Conservation (phyloP, 2,797 vertebrate genomes). For the Acipenser oxyrinchus region DNA sequence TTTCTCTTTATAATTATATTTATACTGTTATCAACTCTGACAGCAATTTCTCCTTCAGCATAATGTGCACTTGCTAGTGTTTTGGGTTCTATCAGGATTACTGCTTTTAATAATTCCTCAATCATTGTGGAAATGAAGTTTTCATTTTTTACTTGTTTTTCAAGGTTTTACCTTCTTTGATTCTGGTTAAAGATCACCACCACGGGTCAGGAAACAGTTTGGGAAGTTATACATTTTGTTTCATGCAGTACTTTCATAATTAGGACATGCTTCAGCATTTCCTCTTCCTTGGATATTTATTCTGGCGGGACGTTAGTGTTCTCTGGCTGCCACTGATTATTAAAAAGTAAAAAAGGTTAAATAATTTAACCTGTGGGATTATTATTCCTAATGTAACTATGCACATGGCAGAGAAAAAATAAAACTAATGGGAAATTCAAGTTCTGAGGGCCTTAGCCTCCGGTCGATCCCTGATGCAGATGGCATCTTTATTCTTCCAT, state of each 20-base stretch:
- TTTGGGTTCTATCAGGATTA: too few relatives aligned
- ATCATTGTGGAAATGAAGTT: too few relatives aligned
- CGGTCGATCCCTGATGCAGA: slow-evolving; percentile 53
- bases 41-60: too few relatives aligned
- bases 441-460: slow-evolving; percentile 47
- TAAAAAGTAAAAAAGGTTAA: slow-evolving; percentile 38
- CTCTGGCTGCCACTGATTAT: slow-evolving; percentile 34
- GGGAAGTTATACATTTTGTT: slow-evolving; percentile 26
- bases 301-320: slow-evolving; percentile 20
- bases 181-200: background rate
- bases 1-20: too few relatives aligned
- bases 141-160: too few relatives aligned
- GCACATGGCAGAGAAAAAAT: slow-evolving; percentile 30
- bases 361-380: slow-evolving; percentile 55
- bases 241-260: slow-evolving; percentile 25
- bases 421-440: slow-evolving; percentile 46
- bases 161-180: too few relatives aligned
- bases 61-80: too few relatives aligned
- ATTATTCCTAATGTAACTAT: slow-evolving; percentile 38
- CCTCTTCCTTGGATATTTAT: slow-evolving; percentile 22
- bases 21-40: too few relatives aligned
- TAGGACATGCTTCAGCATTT: slow-evolving; percentile 28
- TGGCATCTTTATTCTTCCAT: slow-evolving; percentile 51
- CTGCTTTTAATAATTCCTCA: too few relatives aligned
- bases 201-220: slow-evolving; percentile 5